phyloP scores from a whole-genome alignment of 2,888 invertebrate genomes.

The Drosophila kanekoi region DNA sequence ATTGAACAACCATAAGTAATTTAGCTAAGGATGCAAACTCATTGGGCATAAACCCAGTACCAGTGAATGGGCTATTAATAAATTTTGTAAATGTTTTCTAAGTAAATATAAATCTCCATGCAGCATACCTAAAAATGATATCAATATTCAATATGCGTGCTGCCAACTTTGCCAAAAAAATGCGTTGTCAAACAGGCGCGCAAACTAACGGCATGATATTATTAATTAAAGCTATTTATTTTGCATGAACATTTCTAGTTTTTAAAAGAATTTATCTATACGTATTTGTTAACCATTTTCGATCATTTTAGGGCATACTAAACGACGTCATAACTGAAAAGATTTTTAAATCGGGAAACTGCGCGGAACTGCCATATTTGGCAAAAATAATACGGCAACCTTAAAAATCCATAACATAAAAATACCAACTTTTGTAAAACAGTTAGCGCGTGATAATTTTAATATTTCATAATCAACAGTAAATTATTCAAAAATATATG shows the following conservation, averaged over 20 bases:
- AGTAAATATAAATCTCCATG: conserved; percentile 41
- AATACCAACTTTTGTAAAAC: conserved; percentile 43
- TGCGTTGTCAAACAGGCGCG: conserved; percentile 33
- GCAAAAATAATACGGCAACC: conserved; percentile 19
- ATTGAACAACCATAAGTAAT: neutral
- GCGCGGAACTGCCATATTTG: conserved; percentile 31
- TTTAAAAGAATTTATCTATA: neutral
- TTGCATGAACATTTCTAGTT: neutral
- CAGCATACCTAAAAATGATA: conserved; percentile 73
- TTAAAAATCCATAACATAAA: conserved; percentile 32
- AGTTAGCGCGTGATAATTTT: conserved; percentile 38
- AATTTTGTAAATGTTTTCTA: conserved; percentile 10
- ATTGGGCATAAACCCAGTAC: neutral
- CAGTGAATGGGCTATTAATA: neutral
- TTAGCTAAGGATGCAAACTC: neutral
- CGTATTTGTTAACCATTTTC: neutral
- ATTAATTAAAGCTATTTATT: neutral
- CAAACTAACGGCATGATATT: conserved; percentile 31
- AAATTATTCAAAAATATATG: neutral
- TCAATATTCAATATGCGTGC: conserved; percentile 65
- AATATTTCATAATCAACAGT: conserved; percentile 16
- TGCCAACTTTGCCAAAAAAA: conserved; percentile 47
- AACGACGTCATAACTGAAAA: neutral
- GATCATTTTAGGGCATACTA: conserved; percentile 26
- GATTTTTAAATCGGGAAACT: conserved; percentile 32